Percentiles rank a stretch among this genome's conserved stretches.
These are phyloP conservation scores for Rhinatrema bivittatum DNA, from an alignment of 2,797 vertebrate genomes.

Conservation along the genomic window DNA sequence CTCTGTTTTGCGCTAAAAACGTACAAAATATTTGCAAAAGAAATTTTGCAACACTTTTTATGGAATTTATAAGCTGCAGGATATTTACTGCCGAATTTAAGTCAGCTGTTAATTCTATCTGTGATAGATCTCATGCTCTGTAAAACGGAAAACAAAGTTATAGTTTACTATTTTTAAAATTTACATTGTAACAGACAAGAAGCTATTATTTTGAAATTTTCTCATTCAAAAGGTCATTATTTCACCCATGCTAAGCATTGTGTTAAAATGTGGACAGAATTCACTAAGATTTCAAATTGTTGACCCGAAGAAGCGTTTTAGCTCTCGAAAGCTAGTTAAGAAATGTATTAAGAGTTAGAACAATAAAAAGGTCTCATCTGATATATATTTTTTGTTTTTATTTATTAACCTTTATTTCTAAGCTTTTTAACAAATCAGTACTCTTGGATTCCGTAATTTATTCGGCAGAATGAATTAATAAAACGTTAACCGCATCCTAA, in stretches of 20 bases:
- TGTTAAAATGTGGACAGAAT: slow-evolving; percentile 42
- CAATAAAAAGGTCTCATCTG: no score
- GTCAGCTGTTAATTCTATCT: slow-evolving; percentile 66
- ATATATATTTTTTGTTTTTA: no score
- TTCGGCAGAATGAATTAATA: slow-evolving; percentile 62
- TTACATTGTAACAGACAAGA: slow-evolving; percentile 67
- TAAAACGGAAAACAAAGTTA: slow-evolving; percentile 43
- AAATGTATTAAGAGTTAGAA: no score
- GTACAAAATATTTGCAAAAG: slow-evolving; percentile 44
- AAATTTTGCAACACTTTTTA: slow-evolving; percentile 61
- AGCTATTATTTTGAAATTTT: slow-evolving; percentile 57
- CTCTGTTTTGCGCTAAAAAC: slow-evolving; percentile 41
- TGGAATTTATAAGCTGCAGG: slow-evolving; percentile 56
- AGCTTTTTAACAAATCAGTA: slow-evolving; percentile 58
- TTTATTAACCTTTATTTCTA: no score
- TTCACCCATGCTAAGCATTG: slow-evolving; percentile 43
- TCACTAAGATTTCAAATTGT: no score
- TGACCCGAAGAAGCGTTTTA: no score
- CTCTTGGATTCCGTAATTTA: slow-evolving; percentile 58
- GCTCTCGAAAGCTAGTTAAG: no score
- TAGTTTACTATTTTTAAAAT: slow-evolving; percentile 72
- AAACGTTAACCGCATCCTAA: no score
- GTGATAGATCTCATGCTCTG: slow-evolving; percentile 59
- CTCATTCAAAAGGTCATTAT: slow-evolving; percentile 50
- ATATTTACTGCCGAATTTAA: slow-evolving; percentile 54